Evolutionary conservation across 2,888 invertebrate species (phyloP), one percentile per base, ranked within the genome.

Genomic region (Campoplex capitator): DNA sequence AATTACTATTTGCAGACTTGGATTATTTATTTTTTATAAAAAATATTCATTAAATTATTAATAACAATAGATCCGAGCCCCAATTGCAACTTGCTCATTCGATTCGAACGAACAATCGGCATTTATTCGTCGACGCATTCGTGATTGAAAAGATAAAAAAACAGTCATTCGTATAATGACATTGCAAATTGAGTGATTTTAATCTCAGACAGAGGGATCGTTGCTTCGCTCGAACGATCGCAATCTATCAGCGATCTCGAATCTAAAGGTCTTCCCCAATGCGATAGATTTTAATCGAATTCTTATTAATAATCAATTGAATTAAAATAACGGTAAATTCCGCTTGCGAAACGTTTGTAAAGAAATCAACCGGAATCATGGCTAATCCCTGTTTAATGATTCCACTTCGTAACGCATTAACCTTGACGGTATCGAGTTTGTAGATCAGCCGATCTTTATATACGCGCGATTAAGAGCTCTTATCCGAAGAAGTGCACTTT

Each of bases 371-470:
- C 8, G 2, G 56, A 54, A 70, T 78, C 28, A 79, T n/a, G 28
- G 32, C 58, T 70, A 56, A 79, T 42, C 51, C n/a, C 75, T 9
- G 62, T 62, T n/a, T 62, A 38, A 74, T 56, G 38, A 35, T 56
- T 56, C 23, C 42, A 56, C 23, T 8, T 56, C 56, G 56, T 74
- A 58, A 77, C 18, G 38, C 67, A 35, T 67, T 48, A 16, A 67
- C 67, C 67, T 77, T 51, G 79, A 58, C 32, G 45, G 9, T 48
- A 80, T 51, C 54, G 45, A 2, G 28, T 32, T 45, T 56, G 62
- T n/a, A 35, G 48, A 80, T 80, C 51, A 62, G 32, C 32, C 45
- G 79, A 70, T 79, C 56, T 70, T 79, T 42, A 78, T 68, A 32
- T 42, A 32, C 38, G 54, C 56, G 4, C 35, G 56, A 78, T 78